Evolutionary conservation across 1,140 invertebrate species (phyloP), one percentile per base, ranked within the genome.

Genomic region (Antheraea mylitta): DNA sequence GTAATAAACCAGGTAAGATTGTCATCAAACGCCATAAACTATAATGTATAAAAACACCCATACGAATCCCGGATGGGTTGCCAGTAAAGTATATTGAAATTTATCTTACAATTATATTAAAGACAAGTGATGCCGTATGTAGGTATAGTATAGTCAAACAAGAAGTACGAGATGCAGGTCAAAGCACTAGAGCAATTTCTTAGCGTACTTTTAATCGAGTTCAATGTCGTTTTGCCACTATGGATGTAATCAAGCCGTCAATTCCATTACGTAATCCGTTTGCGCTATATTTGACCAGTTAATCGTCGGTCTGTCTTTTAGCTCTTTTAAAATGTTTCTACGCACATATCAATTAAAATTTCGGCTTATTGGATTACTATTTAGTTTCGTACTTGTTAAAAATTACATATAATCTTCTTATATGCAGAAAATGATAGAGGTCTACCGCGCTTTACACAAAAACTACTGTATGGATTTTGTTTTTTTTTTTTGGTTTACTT

Each of bases 211-310:
- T 63, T 37, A 63, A 37, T 63, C 11, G 59, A 71, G 69, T 71
- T 71, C 61, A 71, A 64, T 71, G 65, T 71, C 69, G 38, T 18
- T n/a, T 70, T 70, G 36, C 48, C 45, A 65, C 37, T 59, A 18
- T 66, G 7, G 45, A 53, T 53, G 45, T 53, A 53, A 53, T 53
- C 37, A 42, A 62, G 19, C 42, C 18, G 16, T 67, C 36, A 22
- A 16, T 48, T 37, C 45, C n/a, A 36, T 70, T 66, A 66, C 69
- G 69, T 67, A 67, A 67, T 67, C 45, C 16, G 36, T 18, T 67
- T 60, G 61, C 30, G 30, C 42, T 59, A 65, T 30, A 64, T 71
- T 71, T 71, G 61, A 67, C 60, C 65, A 67, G 67, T 67, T 53
- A 53, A 53, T 53, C 45, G 45, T 53, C 45, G 45, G 11, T 53